Evolutionary conservation across 2,888 invertebrate species (phyloP).

Genomic region (Tridacna gigas): DNA sequence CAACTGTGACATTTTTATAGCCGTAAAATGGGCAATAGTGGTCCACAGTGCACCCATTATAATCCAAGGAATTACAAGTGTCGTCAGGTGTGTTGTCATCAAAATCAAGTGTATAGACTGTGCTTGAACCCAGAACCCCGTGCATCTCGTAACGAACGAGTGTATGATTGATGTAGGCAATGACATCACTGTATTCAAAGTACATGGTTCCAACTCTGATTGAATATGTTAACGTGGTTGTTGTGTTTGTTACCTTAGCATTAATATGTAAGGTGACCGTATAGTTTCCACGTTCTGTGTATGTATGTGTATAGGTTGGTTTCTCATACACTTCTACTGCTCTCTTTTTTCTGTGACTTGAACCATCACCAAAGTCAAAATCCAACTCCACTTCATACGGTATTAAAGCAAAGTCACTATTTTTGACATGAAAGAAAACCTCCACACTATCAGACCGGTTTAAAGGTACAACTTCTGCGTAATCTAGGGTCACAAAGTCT

Average conservation of each 20-base stretch:
- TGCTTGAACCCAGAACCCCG: conserved; percentile 45
- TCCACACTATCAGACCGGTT: conserved; percentile 57
- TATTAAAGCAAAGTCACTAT: conserved; percentile 47
- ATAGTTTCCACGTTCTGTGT: conserved; percentile 50
- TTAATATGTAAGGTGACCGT: conserved; percentile 32
- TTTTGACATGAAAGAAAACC: conserved; percentile 60
- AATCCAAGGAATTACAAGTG: conserved; percentile 26
- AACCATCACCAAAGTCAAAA: conserved; percentile 44
- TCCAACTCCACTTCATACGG: conserved; percentile 38
- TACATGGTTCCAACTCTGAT: conserved; percentile 57
- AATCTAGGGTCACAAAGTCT: conserved; percentile 34
- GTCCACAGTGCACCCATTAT: conserved; percentile 39
- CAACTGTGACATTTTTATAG: conserved; percentile 36
- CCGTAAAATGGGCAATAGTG: conserved; percentile 56
- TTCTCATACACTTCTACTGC: conserved; percentile 30
- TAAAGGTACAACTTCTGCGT: conserved; percentile 44
- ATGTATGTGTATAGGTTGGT: conserved; percentile 36
- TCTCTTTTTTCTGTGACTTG: not conserved
- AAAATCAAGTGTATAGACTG: conserved; percentile 47
- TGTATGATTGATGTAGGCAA: conserved; percentile 51
- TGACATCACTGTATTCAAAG: conserved; percentile 50
- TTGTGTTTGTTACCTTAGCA: conserved; percentile 46
- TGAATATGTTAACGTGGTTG: conserved; percentile 18
- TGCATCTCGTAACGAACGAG: conserved; percentile 50
- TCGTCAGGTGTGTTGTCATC: conserved; percentile 38